These are phyloP conservation scores for Caranx melampygus DNA, from an alignment of 2,113 vertebrate species.

Conservation along the genomic window DNA sequence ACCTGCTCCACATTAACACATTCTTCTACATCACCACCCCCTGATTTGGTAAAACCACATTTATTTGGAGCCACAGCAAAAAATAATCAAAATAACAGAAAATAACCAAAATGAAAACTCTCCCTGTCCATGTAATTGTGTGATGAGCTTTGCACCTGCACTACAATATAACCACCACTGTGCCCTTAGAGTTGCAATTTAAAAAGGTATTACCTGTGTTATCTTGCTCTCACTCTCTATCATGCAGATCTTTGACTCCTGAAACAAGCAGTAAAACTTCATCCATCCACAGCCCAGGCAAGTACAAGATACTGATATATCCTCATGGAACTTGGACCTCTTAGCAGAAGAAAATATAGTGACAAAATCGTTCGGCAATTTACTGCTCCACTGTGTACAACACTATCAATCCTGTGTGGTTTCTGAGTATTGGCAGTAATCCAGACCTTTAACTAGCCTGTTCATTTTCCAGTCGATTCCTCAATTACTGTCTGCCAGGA, in stretches of 20 bases:
- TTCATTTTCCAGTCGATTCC: conserved; percentile 44
- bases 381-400: conserved; percentile 28
- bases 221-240: not conserved
- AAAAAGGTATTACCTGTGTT: not conserved
- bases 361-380: conserved; percentile 34
- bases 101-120: not conserved
- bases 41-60: not conserved
- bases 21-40: not conserved
- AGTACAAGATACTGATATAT: conserved; percentile 1
- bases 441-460: conserved; percentile 25
- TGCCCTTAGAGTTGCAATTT: not conserved
- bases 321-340: not conserved
- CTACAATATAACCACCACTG: not conserved
- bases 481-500: conserved; percentile 35
- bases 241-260: not conserved
- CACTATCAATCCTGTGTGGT: conserved; percentile 18
- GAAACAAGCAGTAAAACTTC: conserved; percentile 7
- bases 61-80: not conserved
- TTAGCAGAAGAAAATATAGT: conserved; percentile 17
- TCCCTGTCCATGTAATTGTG: not conserved
- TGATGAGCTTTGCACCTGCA: not conserved
- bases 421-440: conserved; percentile 29
- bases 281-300: not conserved
- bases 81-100: not conserved
- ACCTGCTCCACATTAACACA: not conserved